phyloP scores from a whole-genome alignment of 2,113 vertebrate species.

The Limnothrissa miodon region DNA sequence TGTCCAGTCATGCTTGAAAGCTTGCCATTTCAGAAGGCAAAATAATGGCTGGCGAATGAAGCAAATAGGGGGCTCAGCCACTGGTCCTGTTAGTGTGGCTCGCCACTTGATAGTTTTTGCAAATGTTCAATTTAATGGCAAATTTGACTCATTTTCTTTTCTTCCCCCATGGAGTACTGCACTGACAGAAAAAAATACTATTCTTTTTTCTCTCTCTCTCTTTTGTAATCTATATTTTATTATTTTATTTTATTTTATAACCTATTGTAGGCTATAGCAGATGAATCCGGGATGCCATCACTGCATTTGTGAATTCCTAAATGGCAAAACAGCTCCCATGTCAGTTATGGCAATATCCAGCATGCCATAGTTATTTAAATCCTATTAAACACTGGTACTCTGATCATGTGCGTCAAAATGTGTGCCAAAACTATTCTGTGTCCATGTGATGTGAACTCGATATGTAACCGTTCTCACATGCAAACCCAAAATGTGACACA shows the following conservation, averaged over 20 bases:
- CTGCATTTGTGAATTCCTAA: not conserved
- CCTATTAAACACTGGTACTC: not conserved
- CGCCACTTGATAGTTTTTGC: slow-evolving; percentile 25
- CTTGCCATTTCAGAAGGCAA: slow-evolving; percentile 36
- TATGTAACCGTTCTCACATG: not conserved
- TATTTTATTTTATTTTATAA: too few relatives aligned
- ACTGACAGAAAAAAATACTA: not conserved
- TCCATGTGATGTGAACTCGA: not conserved
- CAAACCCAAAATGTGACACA: not conserved
- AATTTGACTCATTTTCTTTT: not conserved
- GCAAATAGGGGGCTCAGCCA: not conserved
- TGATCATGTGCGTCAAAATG: not conserved
- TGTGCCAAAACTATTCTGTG: not conserved
- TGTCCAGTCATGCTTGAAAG: slow-evolving; percentile 38
- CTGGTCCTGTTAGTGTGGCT: not conserved
- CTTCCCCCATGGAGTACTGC: not conserved
- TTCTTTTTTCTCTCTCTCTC: not conserved
- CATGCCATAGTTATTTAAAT: not conserved
- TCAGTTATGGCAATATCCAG: not conserved
- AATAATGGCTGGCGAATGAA: slow-evolving; percentile 41
- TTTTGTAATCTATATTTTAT: not conserved
- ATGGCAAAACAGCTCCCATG: too few relatives aligned
- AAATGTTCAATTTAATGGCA: slow-evolving; percentile 34
- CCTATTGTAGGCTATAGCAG: not conserved
- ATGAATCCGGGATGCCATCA: not conserved